These are phyloP conservation scores for Platalea minor DNA, from an alignment of 2,797 vertebrate genomes.

Conservation along the genomic window DNA sequence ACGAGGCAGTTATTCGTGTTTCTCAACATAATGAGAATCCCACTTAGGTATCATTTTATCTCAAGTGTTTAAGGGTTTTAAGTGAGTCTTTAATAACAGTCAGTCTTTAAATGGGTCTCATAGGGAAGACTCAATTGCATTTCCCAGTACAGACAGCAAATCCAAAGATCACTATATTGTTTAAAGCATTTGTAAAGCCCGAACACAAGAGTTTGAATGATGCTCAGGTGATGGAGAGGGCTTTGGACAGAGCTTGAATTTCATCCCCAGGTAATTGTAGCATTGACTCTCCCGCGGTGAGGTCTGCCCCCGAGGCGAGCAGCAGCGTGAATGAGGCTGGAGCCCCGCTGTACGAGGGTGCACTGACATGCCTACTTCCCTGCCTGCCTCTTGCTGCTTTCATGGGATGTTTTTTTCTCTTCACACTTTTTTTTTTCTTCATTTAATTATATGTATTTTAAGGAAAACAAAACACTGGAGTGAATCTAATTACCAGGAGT, in stretches of 20 bases:
- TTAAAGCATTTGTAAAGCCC: neutral
- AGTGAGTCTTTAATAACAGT: neutral
- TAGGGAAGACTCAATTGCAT: neutral
- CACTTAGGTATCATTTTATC: neutral
- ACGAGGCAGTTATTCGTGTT: neutral
- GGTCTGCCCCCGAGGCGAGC: neutral
- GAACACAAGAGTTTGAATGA: neutral
- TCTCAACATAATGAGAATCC: neutral
- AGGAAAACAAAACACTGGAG: slow-evolving; percentile 1
- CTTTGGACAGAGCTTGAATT: neutral
- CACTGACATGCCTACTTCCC: neutral
- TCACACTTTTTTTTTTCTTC: neutral
- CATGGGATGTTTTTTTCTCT: neutral
- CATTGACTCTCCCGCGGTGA: rapidly evolving
- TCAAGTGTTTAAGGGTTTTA: neutral
- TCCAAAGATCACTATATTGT: neutral
- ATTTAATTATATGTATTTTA: neutral
- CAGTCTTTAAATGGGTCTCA: neutral
- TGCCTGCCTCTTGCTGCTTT: neutral
- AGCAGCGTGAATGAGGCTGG: rapidly evolving
- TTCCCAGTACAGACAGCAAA: neutral
- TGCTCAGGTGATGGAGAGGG: neutral
- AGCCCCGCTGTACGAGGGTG: rapidly evolving
- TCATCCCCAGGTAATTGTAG: neutral
- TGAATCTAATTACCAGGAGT: neutral